Evolutionary conservation across 2,888 invertebrate species (phyloP).

Genomic region (Rhagonycha fulva): DNA sequence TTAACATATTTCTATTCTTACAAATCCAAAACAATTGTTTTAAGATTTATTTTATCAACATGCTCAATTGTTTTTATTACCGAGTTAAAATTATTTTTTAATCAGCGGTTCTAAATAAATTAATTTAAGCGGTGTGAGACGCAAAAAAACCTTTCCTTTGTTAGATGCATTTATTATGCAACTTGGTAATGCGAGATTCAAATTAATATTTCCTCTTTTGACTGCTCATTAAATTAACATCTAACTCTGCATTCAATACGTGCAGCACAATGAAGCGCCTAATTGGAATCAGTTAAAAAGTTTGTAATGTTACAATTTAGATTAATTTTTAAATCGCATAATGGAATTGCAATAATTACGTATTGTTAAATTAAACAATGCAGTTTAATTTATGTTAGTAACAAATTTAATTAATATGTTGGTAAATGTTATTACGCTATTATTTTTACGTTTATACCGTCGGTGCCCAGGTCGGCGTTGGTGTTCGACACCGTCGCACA

Average conservation of each 20-base stretch:
- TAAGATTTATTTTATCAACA: background rate
- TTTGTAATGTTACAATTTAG: background rate
- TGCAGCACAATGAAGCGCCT: background rate
- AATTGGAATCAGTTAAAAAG: background rate
- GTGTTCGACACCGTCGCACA: no score
- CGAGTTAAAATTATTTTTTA: background rate
- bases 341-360: background rate
- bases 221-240: conserved; percentile 9
- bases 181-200: background rate
- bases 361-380: background rate
- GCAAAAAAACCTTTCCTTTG: background rate
- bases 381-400: background rate
- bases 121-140: background rate
- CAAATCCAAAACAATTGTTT: background rate
- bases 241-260: background rate
- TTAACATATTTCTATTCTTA: background rate
- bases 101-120: background rate
- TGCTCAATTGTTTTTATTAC: background rate
- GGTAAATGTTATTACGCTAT: no score
- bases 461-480: no score
- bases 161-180: conserved; percentile 1
- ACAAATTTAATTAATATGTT: background rate
- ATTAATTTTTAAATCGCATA: background rate
- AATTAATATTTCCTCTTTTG: conserved; percentile 21
- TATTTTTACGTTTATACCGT: no score